Conservation (phyloP, 2,888 invertebrate genomes). For the Leptodirus hochenwartii region DNA sequence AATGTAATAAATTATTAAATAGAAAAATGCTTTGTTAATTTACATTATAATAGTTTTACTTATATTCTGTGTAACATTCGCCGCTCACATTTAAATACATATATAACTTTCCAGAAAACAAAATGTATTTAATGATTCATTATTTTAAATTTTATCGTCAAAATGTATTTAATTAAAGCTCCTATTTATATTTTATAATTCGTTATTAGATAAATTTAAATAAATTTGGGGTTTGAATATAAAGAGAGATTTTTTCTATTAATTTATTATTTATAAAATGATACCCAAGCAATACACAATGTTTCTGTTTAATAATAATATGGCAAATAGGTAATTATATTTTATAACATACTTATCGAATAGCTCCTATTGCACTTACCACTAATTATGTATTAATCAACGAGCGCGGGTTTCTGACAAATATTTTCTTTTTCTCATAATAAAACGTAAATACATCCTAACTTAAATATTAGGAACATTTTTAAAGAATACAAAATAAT, state of each 20-base stretch:
- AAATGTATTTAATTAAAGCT: too few relatives aligned
- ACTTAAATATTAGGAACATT: conserved; percentile 26
- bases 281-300: conserved; percentile 31
- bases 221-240: too few relatives aligned
- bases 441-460: conserved; percentile 15
- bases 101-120: too few relatives aligned
- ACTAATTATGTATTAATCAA: conserved; percentile 20
- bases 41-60: too few relatives aligned
- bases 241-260: conserved; percentile 8
- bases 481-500: conserved; percentile 21
- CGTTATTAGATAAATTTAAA: too few relatives aligned
- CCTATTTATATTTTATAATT: too few relatives aligned
- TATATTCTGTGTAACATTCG: too few relatives aligned
- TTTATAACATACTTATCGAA: conserved; percentile 10
- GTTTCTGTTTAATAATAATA: conserved; percentile 27
- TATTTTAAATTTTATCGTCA: too few relatives aligned
- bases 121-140: too few relatives aligned
- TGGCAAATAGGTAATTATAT: conserved; percentile 27
- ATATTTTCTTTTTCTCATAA: conserved; percentile 8
- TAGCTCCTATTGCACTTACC: conserved; percentile 29
- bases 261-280: conserved; percentile 29
- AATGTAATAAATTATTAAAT: too few relatives aligned
- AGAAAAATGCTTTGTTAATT: too few relatives aligned
- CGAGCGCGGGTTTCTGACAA: conserved; percentile 16
- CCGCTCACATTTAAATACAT: too few relatives aligned